A percentile compares a stretch with the other conserved stretches of the same genome.
These are phyloP conservation scores for Cisticola juncidis DNA, from an alignment of 2,113 vertebrate species.

Conservation along the genomic window DNA sequence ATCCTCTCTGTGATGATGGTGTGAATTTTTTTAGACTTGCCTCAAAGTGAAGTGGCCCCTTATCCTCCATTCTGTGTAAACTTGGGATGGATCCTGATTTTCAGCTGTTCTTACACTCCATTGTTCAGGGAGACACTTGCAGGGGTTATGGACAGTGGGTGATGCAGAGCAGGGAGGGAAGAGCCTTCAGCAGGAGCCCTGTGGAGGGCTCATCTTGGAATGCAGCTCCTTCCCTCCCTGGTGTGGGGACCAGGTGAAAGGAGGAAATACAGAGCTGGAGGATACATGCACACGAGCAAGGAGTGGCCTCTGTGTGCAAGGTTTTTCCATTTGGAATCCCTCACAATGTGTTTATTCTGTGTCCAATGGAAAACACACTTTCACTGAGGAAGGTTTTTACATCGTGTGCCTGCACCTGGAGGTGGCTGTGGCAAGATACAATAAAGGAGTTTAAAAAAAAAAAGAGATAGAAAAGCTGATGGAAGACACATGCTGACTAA, in stretches of 20 bases:
- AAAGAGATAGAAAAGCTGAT: background rate
- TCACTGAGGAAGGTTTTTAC: background rate
- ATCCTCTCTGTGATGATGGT: background rate
- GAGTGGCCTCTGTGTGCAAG: background rate
- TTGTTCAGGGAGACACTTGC: background rate
- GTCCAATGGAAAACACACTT: background rate
- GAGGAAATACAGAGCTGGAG: background rate
- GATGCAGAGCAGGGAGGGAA: background rate
- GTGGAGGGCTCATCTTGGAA: background rate
- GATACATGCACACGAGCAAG: background rate
- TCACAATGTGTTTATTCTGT: background rate
- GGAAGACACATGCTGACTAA: background rate
- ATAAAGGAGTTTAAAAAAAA: background rate
- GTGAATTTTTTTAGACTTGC: background rate
- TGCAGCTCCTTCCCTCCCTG: background rate
- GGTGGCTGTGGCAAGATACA: background rate
- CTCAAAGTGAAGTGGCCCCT: background rate
- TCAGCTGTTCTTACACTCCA: background rate
- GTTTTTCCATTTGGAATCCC: background rate
- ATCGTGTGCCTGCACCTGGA: background rate
- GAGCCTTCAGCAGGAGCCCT: background rate
- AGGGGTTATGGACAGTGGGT: background rate
- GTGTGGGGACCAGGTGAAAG: background rate
- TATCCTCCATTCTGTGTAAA: background rate
- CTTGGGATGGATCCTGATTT: background rate